phyloP scores from a whole-genome alignment of 2,888 invertebrate species.

The Chrysolina oricalcia region DNA sequence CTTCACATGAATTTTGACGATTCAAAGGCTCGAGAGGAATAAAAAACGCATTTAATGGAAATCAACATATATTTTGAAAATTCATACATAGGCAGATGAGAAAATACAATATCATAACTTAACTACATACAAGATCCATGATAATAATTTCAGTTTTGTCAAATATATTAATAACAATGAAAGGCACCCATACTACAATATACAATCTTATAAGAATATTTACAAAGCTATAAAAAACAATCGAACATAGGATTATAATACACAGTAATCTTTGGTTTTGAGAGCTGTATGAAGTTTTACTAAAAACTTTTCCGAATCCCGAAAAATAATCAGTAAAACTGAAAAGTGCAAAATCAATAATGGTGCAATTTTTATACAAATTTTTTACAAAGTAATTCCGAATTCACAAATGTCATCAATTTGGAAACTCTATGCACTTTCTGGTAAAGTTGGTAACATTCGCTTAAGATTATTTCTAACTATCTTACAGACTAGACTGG shows the following conservation, averaged over 20 bases:
- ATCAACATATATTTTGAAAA: constrained; percentile 62
- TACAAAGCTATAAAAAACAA: constrained; percentile 45
- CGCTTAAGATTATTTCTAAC: constrained; percentile 16
- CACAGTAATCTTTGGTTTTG: constrained; percentile 68
- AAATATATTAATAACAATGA: constrained; percentile 52
- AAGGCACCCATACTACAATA: constrained; percentile 61
- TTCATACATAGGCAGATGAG: constrained; percentile 55
- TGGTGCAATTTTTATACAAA: constrained; percentile 59
- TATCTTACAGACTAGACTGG: constrained; percentile 47
- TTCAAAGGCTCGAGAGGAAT: neutral
- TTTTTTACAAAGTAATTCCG: constrained; percentile 50
- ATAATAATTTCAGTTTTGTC: constrained; percentile 44
- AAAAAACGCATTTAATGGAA: constrained; percentile 47
- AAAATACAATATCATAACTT: constrained; percentile 55
- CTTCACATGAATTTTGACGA: no score
- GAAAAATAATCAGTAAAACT: constrained; percentile 67
- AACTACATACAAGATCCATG: constrained; percentile 47
- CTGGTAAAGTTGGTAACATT: constrained; percentile 28
- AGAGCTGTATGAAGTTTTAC: constrained; percentile 71
- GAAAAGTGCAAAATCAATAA: constrained; percentile 68
- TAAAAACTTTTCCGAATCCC: constrained; percentile 60
- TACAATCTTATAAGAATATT: constrained; percentile 49
- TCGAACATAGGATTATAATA: constrained; percentile 40
- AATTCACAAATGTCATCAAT: constrained; percentile 24
- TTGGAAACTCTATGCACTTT: constrained; percentile 29